A percentile compares a stretch with the other conserved stretches of the same genome.
phyloP scores from a whole-genome alignment of 2,888 invertebrate species.

The Aphodius granarius region DNA sequence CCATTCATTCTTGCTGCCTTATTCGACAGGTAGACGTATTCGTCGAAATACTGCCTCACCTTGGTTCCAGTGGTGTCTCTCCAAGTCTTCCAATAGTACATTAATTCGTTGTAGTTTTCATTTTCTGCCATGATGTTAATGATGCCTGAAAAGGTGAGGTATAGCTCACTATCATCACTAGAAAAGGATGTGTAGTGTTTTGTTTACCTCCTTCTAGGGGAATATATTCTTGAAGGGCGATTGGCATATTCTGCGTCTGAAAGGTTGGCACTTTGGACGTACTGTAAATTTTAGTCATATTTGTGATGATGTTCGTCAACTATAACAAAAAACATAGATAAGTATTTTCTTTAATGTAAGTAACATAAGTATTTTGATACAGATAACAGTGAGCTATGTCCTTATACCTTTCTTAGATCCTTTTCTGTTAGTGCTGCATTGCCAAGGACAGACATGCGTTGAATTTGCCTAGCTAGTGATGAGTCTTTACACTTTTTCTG shows the following conservation, averaged over 20 bases:
- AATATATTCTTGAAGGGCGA: conserved; percentile 44
- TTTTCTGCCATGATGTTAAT: conserved; percentile 52
- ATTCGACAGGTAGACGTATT: conserved; percentile 65
- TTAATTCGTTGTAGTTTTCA: conserved; percentile 62
- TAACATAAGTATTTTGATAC: background rate
- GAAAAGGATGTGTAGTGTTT: background rate
- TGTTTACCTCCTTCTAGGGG: conserved; percentile 48
- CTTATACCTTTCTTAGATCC: conserved; percentile 48
- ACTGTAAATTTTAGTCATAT: conserved; percentile 50
- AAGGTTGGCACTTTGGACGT: conserved; percentile 54
- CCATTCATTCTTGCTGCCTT: conserved; percentile 60
- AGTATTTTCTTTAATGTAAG: too few relatives aligned
- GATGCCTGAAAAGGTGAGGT: conserved; percentile 47
- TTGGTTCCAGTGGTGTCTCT: conserved; percentile 65
- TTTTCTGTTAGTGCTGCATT: conserved; percentile 51
- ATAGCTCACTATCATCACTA: background rate
- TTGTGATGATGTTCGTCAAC: conserved; percentile 38
- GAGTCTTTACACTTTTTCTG: conserved; percentile 52
- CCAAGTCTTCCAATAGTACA: conserved; percentile 68
- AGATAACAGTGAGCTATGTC: conserved; percentile 5
- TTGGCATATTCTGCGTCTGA: conserved; percentile 38
- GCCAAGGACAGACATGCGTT: conserved; percentile 54
- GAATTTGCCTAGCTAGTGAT: conserved; percentile 52
- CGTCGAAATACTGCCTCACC: conserved; percentile 62
- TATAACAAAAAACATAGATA: too few relatives aligned